phyloP scores from a whole-genome alignment of 2,888 invertebrate species.

The Bellardia pandia region DNA sequence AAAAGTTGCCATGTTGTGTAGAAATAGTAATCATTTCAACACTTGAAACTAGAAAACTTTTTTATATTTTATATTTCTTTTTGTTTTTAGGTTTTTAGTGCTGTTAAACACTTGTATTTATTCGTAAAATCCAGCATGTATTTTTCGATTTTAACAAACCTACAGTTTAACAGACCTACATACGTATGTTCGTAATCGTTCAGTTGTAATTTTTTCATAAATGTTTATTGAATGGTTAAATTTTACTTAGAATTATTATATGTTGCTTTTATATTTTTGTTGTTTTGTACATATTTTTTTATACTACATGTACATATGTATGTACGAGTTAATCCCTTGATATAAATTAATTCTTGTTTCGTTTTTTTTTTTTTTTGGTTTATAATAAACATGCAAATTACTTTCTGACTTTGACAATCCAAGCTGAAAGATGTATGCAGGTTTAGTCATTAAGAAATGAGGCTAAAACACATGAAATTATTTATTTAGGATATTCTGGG shows the following conservation, averaged over 20 bases:
- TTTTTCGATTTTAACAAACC: not conserved
- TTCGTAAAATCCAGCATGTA: not conserved
- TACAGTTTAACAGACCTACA: not conserved
- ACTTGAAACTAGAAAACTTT: slow-evolving; percentile 51
- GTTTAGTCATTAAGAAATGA: slow-evolving; percentile 49
- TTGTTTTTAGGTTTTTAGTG: not conserved
- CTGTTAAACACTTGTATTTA: slow-evolving; percentile 30
- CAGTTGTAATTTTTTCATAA: not conserved
- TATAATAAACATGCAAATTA: slow-evolving; percentile 3
- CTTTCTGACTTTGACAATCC: slow-evolving; percentile 50
- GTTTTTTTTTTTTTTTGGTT: not conserved
- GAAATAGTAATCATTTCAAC: slow-evolving; percentile 29
- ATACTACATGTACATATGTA: not conserved
- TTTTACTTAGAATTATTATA: slow-evolving; percentile 12
- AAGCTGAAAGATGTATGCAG: slow-evolving; percentile 52
- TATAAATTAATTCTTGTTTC: slow-evolving; percentile 6
- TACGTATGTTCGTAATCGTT: not conserved
- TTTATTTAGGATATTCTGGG: slow-evolving; percentile 37
- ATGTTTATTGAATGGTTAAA: slow-evolving; percentile 9
- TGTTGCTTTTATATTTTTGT: slow-evolving; percentile 9
- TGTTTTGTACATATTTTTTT: not conserved
- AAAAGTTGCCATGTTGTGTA: slow-evolving; percentile 27
- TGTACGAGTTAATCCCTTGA: slow-evolving; percentile 32
- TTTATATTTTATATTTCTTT: not conserved
- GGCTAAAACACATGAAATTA: slow-evolving; percentile 39